These are phyloP conservation scores for Hirudinaria manillensis DNA, from an alignment of 2,888 invertebrate species.

Conservation along the genomic window DNA sequence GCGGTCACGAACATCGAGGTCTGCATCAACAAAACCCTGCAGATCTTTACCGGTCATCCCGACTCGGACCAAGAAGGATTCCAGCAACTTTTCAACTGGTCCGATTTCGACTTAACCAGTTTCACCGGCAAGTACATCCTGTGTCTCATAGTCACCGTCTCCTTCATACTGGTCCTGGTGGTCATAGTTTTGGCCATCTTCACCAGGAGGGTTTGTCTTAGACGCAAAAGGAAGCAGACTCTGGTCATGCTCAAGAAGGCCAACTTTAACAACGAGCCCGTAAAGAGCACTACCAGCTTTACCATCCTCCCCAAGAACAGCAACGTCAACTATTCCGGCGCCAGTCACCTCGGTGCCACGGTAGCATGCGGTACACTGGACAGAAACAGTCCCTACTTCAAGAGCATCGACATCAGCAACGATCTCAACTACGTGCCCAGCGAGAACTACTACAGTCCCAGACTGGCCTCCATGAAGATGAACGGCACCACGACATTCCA, in stretches of 20 bases:
- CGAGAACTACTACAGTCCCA: slow-evolving; percentile 22
- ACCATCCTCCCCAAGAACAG: slow-evolving; percentile 11
- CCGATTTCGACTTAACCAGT: slow-evolving; percentile 4
- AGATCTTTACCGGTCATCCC: background rate
- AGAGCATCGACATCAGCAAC: slow-evolving; percentile 30
- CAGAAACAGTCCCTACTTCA: slow-evolving; percentile 29
- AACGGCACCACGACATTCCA: slow-evolving; percentile 26
- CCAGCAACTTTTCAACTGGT: background rate
- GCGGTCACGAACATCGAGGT: slow-evolving; percentile 28
- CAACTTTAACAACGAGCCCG: slow-evolving; percentile 2
- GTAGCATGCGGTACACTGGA: background rate
- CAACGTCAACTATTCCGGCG: background rate
- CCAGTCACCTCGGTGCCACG: background rate
- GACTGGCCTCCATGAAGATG: slow-evolving; percentile 21
- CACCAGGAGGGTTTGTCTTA: slow-evolving; percentile 21
- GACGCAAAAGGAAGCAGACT: slow-evolving; percentile 21
- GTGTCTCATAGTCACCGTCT: slow-evolving; percentile 33
- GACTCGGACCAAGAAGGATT: slow-evolving; percentile 5
- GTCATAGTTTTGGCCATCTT: slow-evolving; percentile 35
- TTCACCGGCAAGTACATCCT: slow-evolving; percentile 27
- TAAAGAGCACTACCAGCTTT: background rate
- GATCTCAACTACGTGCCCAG: slow-evolving; percentile 17
- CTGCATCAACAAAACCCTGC: slow-evolving; percentile 26
- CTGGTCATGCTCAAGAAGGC: slow-evolving; percentile 24
- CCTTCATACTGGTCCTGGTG: slow-evolving; percentile 35